Evolutionary conservation across 2,113 vertebrate genomes (phyloP).

Genomic region (Benitochromis conjunctus): DNA sequence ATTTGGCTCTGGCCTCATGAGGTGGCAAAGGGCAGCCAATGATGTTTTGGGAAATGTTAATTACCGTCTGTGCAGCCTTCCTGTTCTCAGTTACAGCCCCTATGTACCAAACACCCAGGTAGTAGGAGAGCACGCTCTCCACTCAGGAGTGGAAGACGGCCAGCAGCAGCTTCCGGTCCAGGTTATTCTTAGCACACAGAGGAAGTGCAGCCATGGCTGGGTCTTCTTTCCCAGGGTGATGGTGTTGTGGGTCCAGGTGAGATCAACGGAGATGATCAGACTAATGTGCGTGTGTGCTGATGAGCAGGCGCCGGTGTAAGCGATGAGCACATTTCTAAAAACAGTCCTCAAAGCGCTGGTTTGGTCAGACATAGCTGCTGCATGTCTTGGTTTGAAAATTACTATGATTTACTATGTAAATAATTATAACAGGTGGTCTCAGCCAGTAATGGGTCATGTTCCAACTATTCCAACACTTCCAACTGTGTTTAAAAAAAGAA

Average conservation of each 20-base stretch:
- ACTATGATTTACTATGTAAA: background rate
- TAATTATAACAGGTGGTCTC: background rate
- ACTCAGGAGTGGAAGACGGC: background rate
- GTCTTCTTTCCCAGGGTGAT: background rate
- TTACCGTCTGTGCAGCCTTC: background rate
- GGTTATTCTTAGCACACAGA: background rate
- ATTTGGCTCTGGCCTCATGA: background rate
- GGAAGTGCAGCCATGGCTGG: background rate
- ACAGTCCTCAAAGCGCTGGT: background rate
- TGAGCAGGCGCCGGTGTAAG: background rate
- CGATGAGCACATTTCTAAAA: background rate
- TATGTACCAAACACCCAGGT: background rate
- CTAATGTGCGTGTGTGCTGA: background rate
- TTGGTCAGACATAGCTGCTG: background rate
- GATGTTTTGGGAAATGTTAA: background rate
- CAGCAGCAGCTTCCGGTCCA: background rate
- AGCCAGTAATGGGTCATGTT: background rate
- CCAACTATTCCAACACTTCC: background rate
- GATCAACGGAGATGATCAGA: background rate
- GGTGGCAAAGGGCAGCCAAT: background rate
- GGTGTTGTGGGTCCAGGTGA: background rate
- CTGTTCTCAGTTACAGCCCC: background rate
- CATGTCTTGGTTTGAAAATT: background rate
- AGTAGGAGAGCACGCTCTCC: background rate
- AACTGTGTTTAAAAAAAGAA: background rate